A percentile compares a stretch with the other conserved stretches of the same genome.
Evolutionary conservation across 2,797 vertebrate species (phyloP).

Genomic region (Mico argentatus): DNA sequence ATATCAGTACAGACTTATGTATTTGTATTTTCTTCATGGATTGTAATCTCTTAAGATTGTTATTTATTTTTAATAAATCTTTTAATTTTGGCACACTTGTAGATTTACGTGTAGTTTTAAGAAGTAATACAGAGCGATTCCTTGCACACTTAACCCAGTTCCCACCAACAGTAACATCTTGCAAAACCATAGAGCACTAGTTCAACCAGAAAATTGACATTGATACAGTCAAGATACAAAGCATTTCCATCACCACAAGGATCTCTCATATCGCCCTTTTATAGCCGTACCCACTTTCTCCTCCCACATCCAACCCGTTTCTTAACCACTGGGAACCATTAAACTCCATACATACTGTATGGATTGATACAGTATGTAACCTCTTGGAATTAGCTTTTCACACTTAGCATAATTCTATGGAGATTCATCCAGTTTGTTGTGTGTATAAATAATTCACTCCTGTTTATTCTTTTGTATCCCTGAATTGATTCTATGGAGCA

Average conservation of each 20-base stretch:
- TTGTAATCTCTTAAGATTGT: background rate
- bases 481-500: background rate
- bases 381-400: background rate
- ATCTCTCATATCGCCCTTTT: background rate
- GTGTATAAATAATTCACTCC: background rate
- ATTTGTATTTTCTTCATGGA: background rate
- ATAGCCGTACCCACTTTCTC: background rate
- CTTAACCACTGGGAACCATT: background rate
- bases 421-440: background rate
- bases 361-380: background rate
- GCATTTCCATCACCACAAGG: background rate
- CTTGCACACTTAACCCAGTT: background rate
- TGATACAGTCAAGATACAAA: background rate
- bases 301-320: background rate
- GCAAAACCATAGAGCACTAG: background rate
- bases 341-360: background rate
- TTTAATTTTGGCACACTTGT: background rate
- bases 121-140: background rate
- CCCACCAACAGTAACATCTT: background rate
- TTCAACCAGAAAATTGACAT: background rate
- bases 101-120: background rate
- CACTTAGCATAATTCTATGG: background rate
- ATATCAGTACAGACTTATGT: background rate
- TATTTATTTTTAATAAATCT: slow-evolving; percentile 16
- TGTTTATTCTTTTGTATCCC: background rate